Evolutionary conservation across 2,888 invertebrate genomes (phyloP), one percentile per base, ranked within the genome.

Genomic region (Dryomyza anilis): DNA sequence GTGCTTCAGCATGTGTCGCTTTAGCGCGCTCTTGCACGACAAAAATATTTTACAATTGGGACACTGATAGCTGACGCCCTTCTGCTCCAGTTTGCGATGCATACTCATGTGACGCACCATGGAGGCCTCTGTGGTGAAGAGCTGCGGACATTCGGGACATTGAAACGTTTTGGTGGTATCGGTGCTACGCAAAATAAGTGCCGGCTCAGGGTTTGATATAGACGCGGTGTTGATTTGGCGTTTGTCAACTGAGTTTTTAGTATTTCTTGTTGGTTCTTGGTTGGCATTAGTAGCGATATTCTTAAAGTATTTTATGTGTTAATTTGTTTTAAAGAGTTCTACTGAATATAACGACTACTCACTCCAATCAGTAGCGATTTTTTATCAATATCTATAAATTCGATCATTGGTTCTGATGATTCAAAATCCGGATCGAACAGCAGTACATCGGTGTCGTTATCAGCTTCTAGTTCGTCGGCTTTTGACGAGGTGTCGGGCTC

Each of bases 1-100:
- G 81, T 92, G 92, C 58, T 88, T 88, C 63, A 90, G 86, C 81
- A 86, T 86, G 80, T 92, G 92, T 0, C 92, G 86, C 45, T 87
- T 85, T 29, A 91, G 83, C n/a, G 89, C 89, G 63, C 89, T 80
- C 59, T 74, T 73, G 58, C 90, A 88, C 10, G 90, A 88, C 76
- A 91, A 87, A 85, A 87, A 87, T 79, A 89, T 88, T 66, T 88
- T 87, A 72, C 91, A 91, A 30, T 85, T 80, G 14, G 81, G 84
- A 69, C 91, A 86, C 43, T 77, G 75, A 46, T 79, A 87, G 1
- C 70, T 39, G 7, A 87, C 86, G 65, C 88, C 87, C 46, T 86
- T 86, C 59, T 74, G 71, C 69, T 89, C 87, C 1, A 87, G 86
- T 64, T 75, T 76, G 67, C 85, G 85, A 72, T 89, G 89, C 1